A percentile compares a stretch with the other conserved stretches of the same genome.
Conservation (phyloP, 2,113 vertebrate species). For the Acrocephalus kingi region DNA sequence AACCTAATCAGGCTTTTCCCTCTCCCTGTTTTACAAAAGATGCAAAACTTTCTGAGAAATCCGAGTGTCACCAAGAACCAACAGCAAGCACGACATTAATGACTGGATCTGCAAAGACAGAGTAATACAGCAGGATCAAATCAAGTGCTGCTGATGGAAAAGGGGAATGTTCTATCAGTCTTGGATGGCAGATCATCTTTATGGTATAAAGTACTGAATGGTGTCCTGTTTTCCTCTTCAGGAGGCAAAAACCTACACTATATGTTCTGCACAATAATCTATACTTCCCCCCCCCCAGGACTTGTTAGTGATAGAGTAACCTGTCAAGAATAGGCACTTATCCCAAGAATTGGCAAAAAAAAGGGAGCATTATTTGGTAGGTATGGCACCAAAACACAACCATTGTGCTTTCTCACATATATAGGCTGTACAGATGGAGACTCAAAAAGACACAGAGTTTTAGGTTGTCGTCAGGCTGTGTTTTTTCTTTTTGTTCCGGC, state of each 20-base stretch:
- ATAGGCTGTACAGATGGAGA: neutral
- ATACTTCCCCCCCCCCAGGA: neutral
- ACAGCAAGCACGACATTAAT: neutral
- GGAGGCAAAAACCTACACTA: neutral
- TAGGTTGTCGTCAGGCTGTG: slow-evolving; percentile 75
- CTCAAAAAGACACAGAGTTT: neutral
- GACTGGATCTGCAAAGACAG: neutral
- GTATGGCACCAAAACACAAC: slow-evolving; percentile 45
- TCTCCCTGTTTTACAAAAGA: neutral
- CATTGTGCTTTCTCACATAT: slow-evolving; percentile 42
- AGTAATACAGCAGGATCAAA: neutral
- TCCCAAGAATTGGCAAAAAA: slow-evolving; percentile 67
- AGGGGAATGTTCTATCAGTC: neutral
- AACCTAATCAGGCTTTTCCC: neutral
- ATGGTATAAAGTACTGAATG: neutral
- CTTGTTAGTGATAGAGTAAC: slow-evolving; percentile 43
- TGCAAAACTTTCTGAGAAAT: neutral
- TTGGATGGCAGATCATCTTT: neutral
- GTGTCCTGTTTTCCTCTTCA: neutral
- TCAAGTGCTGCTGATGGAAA: neutral
- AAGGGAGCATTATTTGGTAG: slow-evolving; percentile 41
- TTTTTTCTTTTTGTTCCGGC: slow-evolving; percentile 84
- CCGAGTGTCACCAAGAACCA: neutral
- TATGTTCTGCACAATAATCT: neutral
- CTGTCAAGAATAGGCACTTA: slow-evolving; percentile 77